These are phyloP conservation scores for Zosterops japonicus DNA, from an alignment of 2,113 vertebrate genomes.

Conservation along the genomic window DNA sequence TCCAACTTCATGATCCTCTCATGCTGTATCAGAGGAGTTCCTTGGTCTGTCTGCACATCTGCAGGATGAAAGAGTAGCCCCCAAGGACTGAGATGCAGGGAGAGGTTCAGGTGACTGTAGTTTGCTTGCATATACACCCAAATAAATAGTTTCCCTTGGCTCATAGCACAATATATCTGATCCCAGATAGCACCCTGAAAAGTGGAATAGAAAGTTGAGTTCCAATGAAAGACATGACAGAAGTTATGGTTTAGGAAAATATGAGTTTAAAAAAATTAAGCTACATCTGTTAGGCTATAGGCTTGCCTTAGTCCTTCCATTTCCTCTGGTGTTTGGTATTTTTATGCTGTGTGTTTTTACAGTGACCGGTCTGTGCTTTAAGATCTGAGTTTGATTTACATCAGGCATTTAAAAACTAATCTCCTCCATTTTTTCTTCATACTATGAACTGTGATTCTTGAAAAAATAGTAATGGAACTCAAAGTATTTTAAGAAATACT, in stretches of 20 bases:
- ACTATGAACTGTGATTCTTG: background rate
- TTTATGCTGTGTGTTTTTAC: background rate
- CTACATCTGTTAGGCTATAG: background rate
- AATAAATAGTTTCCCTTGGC: background rate
- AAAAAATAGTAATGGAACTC: background rate
- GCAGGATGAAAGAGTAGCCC: background rate
- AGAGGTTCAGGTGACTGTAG: background rate
- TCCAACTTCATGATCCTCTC: background rate
- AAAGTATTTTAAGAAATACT: background rate
- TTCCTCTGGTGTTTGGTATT: background rate
- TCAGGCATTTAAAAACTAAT: background rate
- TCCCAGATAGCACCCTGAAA: background rate
- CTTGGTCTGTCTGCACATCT: background rate
- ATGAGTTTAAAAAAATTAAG: background rate
- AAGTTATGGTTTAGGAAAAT: background rate
- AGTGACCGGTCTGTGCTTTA: background rate
- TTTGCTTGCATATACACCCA: background rate
- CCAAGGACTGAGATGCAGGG: background rate
- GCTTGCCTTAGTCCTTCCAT: background rate
- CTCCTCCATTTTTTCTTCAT: background rate
- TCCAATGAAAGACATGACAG: background rate
- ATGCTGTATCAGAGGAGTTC: background rate
- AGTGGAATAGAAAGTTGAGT: background rate
- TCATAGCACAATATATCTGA: background rate
- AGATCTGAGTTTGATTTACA: background rate